Evolutionary conservation across 2,797 vertebrate genomes (phyloP), one percentile per base, ranked within the genome.

Genomic region (Cebuella pygmaea): DNA sequence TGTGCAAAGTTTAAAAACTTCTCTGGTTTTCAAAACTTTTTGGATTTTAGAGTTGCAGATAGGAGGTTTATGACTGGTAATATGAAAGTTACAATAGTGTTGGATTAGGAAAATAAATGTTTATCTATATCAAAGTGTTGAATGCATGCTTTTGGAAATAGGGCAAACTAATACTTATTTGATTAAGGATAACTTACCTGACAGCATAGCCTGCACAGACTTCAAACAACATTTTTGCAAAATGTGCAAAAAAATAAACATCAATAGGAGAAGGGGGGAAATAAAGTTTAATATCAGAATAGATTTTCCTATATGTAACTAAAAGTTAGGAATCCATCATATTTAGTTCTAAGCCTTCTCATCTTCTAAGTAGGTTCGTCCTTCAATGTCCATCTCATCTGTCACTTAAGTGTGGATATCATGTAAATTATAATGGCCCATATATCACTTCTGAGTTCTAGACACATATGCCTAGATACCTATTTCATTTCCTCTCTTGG

Each of bases 171-270:
- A 52, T 79, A 89, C 59, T 76, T 84, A 41, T 57, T 90, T 78
- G 36, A 48, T 70, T 48, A 83, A 89, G 44, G 30, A 93, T 12
- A 12, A 61, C 64, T 96, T 81, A 88, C 44, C 57, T 59, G 70
- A 44, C 4, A 59, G 27, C 67, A 4, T 81, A 86, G 88, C 22
- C 64, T 10, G 36, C 0, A 76, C 10, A 76, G 67, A 94, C 15
- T 48, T 96, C 50, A 88, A 92, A 81, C 70, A 86, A 93, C 5
- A 11, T n/a, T 55, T 82, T 90, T 61, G 12, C 10, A 93, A 96
- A 90, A 61, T 59, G 2, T 67, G 15, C 55, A 46, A 46, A 90
- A 70, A 46, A 80, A 67, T 14, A 55, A 55, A 55, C 20, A 55
- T 52, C 44, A 87, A 0, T 57, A 4, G 27, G 2, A 24, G 6